Percentiles rank a stretch among this genome's conserved stretches.
phyloP scores from a whole-genome alignment of 2,797 vertebrate species.

The Spinus pinus region DNA sequence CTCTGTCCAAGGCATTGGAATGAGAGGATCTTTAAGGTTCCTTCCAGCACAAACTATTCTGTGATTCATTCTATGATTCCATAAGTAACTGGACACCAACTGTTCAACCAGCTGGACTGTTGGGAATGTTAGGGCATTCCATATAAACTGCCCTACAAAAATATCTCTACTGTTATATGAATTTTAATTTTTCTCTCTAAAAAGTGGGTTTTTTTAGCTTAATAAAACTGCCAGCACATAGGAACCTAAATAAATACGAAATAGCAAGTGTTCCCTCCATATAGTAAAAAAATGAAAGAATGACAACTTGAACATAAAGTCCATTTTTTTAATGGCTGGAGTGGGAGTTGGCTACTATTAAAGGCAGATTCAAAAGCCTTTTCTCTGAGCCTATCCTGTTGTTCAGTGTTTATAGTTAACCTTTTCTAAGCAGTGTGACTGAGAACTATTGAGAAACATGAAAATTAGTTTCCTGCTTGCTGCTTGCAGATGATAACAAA shows the following conservation, averaged over 20 bases:
- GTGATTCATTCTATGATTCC: neutral
- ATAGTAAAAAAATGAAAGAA: neutral
- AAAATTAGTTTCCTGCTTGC: neutral
- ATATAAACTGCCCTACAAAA: neutral
- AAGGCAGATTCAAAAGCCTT: neutral
- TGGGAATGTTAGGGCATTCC: neutral
- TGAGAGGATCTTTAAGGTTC: neutral
- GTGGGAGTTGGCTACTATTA: neutral
- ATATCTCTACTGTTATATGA: neutral
- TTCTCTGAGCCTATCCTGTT: neutral
- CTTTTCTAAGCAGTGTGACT: neutral
- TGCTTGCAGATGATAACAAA: neutral
- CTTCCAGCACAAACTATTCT: neutral
- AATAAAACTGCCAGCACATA: neutral
- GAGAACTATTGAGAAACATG: neutral
- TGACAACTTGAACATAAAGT: neutral
- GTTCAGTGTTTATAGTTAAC: neutral
- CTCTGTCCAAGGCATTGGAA: neutral
- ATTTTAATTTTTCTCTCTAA: neutral
- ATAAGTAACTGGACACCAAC: neutral
- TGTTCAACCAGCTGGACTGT: neutral
- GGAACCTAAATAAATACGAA: neutral
- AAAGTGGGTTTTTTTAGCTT: neutral
- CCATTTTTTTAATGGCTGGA: neutral
- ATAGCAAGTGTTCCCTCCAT: neutral